A percentile compares a stretch with the other conserved stretches of the same genome.
Conservation (phyloP, 2,113 vertebrate species). For the Brevimyrus niger region DNA sequence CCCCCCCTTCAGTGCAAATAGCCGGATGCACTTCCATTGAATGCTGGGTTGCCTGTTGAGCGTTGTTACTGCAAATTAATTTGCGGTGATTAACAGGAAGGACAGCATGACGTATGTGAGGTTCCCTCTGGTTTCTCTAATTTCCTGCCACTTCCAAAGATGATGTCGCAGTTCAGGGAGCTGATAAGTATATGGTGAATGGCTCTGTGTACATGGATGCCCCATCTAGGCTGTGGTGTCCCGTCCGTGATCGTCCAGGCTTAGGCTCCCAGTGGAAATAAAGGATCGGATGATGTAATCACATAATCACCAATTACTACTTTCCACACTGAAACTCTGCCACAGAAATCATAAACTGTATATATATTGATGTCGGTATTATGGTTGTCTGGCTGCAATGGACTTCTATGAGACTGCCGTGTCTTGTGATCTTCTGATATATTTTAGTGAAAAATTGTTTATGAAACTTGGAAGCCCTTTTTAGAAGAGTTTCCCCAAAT, state of each 20-base stretch:
- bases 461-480: neutral
- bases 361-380: neutral
- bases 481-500: neutral
- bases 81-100: constrained; percentile 2
- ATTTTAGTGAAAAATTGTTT: neutral
- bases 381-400: neutral
- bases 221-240: neutral
- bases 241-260: neutral
- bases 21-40: neutral
- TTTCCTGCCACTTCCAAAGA: neutral
- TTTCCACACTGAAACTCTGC: neutral
- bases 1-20: neutral
- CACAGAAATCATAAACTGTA: neutral
- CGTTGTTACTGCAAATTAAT: neutral
- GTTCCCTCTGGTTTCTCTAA: neutral
- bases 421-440: neutral
- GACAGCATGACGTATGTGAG: neutral
- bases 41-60: neutral
- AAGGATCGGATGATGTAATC: neutral
- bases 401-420: neutral
- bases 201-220: neutral
- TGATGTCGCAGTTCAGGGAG: neutral
- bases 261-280: neutral
- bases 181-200: neutral
- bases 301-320: neutral